Evolutionary conservation across 1,140 invertebrate species (phyloP).

Genomic region (Acromyrmex charruanus): DNA sequence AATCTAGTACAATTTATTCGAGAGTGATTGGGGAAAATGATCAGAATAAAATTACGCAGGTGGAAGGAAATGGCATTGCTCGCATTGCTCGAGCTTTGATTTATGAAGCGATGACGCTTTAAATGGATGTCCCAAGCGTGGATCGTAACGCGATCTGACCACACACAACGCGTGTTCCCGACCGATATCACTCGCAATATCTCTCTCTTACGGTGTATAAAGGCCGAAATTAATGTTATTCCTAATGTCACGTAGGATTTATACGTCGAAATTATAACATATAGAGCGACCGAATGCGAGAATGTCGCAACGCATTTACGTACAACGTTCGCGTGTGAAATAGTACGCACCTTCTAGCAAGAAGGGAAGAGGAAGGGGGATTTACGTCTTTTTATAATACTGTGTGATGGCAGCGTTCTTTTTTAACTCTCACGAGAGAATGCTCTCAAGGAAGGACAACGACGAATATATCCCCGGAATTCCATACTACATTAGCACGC

Average conservation of each 20-base stretch:
- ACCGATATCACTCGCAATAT: constrained; percentile 68
- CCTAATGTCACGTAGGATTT: constrained; percentile 61
- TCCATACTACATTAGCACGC: constrained; percentile 2
- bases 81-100: constrained; percentile 68
- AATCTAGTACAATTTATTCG: neutral
- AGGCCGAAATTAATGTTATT: constrained; percentile 67
- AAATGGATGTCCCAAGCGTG: constrained; percentile 71
- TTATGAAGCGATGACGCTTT: constrained; percentile 73
- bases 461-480: constrained; percentile 45
- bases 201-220: constrained; percentile 67
- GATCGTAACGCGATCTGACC: constrained; percentile 76
- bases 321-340: neutral
- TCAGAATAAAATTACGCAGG: constrained; percentile 11
- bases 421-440: constrained; percentile 23
- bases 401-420: neutral
- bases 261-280: constrained; percentile 35
- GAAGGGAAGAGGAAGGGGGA: neutral
- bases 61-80: constrained; percentile 24
- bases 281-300: neutral
- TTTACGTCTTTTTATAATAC: constrained; percentile 9
- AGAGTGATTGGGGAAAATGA: constrained; percentile 21
- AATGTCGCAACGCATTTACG: neutral
- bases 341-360: constrained; percentile 28
- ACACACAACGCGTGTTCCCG: constrained; percentile 68
- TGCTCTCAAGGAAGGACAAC: constrained; percentile 1